These are phyloP conservation scores for Scomber colias DNA, from an alignment of 2,113 vertebrate species.

Conservation along the genomic window DNA sequence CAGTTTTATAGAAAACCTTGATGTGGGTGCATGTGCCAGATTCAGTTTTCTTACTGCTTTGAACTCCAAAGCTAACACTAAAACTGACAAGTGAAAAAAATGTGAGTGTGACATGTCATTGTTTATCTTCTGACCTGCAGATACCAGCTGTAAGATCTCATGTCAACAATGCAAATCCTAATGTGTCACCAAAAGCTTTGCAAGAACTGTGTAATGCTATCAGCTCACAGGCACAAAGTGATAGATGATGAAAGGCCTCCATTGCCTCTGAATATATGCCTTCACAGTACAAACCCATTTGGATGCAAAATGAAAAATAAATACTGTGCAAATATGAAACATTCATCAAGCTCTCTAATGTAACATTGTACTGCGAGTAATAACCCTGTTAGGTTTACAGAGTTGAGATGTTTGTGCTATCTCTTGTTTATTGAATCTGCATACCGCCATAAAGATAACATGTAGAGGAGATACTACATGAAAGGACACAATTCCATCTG, in stretches of 20 bases:
- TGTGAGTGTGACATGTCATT: not conserved
- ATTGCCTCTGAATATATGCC: not conserved
- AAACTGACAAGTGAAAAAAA: not conserved
- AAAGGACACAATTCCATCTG: too few relatives aligned
- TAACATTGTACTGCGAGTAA: too few relatives aligned
- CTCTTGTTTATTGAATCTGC: constrained; percentile 10
- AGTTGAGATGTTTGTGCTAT: not conserved
- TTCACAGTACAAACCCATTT: not conserved
- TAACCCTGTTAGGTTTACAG: not conserved
- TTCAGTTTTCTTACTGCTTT: not conserved
- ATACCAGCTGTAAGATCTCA: not conserved
- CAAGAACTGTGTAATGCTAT: not conserved
- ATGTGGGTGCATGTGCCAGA: not conserved
- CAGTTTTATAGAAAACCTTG: not conserved
- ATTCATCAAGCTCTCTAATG: not conserved
- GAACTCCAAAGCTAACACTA: not conserved
- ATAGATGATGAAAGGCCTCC: not conserved
- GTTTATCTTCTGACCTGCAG: not conserved
- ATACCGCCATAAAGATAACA: constrained; percentile 14
- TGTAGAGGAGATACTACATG: not conserved
- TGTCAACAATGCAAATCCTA: not conserved
- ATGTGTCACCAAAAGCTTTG: not conserved
- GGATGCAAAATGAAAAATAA: not conserved
- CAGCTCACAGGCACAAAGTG: not conserved
- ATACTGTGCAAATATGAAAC: not conserved